phyloP scores from a whole-genome alignment of 2,113 vertebrate species.

The Saimiri boliviensis region DNA sequence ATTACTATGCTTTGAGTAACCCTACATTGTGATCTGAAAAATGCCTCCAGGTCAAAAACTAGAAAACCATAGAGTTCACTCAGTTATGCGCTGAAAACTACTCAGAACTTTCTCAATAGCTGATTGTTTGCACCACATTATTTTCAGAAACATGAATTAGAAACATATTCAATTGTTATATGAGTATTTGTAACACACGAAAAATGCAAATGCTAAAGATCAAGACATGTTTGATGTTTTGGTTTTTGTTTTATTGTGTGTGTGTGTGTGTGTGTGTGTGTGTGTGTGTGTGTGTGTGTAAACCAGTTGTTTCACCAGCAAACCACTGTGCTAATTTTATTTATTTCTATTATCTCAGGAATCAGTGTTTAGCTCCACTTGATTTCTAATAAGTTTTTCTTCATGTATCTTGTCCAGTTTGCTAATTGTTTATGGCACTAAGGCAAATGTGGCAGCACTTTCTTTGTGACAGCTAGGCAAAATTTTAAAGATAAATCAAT shows the following conservation, averaged over 20 bases:
- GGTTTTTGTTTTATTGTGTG: too few species aligned
- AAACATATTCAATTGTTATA: neutral
- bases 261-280: too few species aligned
- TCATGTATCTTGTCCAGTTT: neutral
- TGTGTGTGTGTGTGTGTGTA: neutral
- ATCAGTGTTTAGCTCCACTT: too few species aligned
- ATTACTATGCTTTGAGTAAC: neutral
- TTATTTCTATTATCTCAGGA: neutral
- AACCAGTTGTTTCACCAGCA: neutral
- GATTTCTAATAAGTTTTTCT: neutral
- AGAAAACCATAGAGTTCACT: neutral
- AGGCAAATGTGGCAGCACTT: neutral
- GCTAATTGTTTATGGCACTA: neutral
- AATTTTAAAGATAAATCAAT: neutral
- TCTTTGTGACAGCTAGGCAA: neutral
- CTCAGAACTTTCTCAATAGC: neutral
- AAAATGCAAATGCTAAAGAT: neutral
- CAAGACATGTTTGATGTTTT: neutral
- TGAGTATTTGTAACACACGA: neutral
- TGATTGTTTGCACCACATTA: too few species aligned
- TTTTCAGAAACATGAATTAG: neutral
- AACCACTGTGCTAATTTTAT: neutral
- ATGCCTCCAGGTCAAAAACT: neutral
- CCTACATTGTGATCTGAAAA: neutral
- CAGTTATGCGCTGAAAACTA: neutral